Conservation (phyloP, 2,797 vertebrate species). For the Sorex maritimensis region DNA sequence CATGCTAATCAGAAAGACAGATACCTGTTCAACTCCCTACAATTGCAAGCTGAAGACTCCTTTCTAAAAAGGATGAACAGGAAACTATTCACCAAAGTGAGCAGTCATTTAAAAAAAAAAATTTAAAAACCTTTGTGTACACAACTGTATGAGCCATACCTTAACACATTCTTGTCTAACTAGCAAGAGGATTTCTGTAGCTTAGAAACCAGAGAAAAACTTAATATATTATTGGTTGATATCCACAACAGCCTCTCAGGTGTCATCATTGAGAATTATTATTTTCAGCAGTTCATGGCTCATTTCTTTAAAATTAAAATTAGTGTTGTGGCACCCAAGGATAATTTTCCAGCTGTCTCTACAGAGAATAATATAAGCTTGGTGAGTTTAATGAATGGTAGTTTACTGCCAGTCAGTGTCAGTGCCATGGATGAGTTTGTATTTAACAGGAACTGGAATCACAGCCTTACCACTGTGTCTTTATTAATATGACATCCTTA, state of each 20-base stretch:
- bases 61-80: background rate
- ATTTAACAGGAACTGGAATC: constrained; percentile 68
- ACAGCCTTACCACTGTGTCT: constrained; percentile 68
- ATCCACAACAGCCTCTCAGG: constrained; percentile 86
- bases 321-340: constrained; percentile 85
- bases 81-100: background rate
- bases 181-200: constrained; percentile 76
- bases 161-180: constrained; percentile 63
- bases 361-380: constrained; percentile 81
- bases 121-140: constrained; percentile 47
- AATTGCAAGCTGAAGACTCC: background rate
- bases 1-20: background rate
- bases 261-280: constrained; percentile 87
- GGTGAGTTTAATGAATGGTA: constrained; percentile 78
- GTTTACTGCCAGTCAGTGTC: constrained; percentile 74
- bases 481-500: constrained; percentile 81
- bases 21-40: background rate
- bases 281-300: constrained; percentile 89
- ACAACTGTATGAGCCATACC: constrained; percentile 25
- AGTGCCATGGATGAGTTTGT: constrained; percentile 57
- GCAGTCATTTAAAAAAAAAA: background rate
- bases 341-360: constrained; percentile 88
- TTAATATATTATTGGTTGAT: constrained; percentile 84
- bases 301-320: constrained; percentile 91
- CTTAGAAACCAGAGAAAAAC: constrained; percentile 82